Percentiles rank a stretch among this genome's conserved stretches.
These are phyloP conservation scores for Todiramphus saurophagus DNA, from an alignment of 2,113 vertebrate species.

Conservation along the genomic window DNA sequence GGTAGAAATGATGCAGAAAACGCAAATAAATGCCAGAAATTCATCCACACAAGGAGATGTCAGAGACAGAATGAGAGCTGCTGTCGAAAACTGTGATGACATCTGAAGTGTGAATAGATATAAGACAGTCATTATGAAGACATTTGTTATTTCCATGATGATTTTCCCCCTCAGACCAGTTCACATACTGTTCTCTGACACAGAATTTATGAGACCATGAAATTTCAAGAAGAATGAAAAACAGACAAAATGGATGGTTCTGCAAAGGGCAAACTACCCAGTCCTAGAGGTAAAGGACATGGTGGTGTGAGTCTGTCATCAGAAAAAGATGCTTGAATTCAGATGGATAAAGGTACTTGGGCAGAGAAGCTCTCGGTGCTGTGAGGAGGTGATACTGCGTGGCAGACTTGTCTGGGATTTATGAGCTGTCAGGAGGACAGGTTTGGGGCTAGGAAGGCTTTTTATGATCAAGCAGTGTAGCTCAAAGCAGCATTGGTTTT, in stretches of 20 bases:
- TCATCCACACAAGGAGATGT: not conserved
- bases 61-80: not conserved
- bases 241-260: not conserved
- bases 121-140: not conserved
- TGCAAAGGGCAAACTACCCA: not conserved
- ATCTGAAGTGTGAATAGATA: not conserved
- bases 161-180: not conserved
- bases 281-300: constrained; percentile 5
- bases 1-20: not conserved
- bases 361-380: not conserved
- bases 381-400: not conserved
- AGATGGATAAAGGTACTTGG: not conserved
- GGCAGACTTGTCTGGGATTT: constrained; percentile 10
- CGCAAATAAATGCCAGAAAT: not conserved
- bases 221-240: not conserved
- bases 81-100: not conserved
- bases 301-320: not conserved
- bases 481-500: constrained; percentile 23
- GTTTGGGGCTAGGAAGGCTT: constrained; percentile 9
- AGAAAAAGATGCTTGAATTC: not conserved
- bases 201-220: constrained; percentile 4
- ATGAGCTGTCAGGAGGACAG: not conserved
- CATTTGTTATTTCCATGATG: not conserved
- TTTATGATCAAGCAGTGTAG: constrained; percentile 26
- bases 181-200: not conserved